A percentile compares a stretch with the other conserved stretches of the same genome.
Evolutionary conservation across 2,113 vertebrate genomes (phyloP).

Genomic region (Neogobius melanostomus): DNA sequence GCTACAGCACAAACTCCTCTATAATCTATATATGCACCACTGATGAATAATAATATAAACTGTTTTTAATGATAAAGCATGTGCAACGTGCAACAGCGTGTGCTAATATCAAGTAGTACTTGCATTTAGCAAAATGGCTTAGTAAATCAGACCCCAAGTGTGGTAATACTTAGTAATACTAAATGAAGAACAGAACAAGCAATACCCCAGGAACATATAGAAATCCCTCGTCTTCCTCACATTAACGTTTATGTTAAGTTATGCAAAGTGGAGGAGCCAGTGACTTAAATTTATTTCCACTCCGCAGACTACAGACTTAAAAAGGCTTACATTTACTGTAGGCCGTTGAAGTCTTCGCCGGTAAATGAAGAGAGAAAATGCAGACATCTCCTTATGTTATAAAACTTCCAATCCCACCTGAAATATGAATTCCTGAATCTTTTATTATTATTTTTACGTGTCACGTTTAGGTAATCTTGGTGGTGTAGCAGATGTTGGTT

Average conservation of each 20-base stretch:
- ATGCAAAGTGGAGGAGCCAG: background rate
- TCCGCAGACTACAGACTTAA: too few relatives aligned
- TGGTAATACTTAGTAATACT: too few relatives aligned
- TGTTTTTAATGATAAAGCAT: too few relatives aligned
- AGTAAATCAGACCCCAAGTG: too few relatives aligned
- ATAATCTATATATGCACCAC: too few relatives aligned
- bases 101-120: too few relatives aligned
- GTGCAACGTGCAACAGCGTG: too few relatives aligned
- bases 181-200: background rate
- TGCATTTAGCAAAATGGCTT: too few relatives aligned
- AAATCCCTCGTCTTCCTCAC: background rate
- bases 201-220: background rate
- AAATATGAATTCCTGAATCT: conserved; percentile 1
- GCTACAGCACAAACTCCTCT: too few relatives aligned
- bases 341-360: background rate
- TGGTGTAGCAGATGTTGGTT: conserved; percentile 10
- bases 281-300: too few relatives aligned
- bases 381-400: background rate
- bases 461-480: conserved; percentile 3
- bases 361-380: background rate
- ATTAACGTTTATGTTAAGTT: background rate
- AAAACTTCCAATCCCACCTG: background rate
- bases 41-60: too few relatives aligned
- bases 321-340: too few relatives aligned
- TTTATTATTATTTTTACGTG: background rate